Base-by-base conservation (phyloP, 92 coral and sea anemone genomes). In the Bergia sp. region DNA sequence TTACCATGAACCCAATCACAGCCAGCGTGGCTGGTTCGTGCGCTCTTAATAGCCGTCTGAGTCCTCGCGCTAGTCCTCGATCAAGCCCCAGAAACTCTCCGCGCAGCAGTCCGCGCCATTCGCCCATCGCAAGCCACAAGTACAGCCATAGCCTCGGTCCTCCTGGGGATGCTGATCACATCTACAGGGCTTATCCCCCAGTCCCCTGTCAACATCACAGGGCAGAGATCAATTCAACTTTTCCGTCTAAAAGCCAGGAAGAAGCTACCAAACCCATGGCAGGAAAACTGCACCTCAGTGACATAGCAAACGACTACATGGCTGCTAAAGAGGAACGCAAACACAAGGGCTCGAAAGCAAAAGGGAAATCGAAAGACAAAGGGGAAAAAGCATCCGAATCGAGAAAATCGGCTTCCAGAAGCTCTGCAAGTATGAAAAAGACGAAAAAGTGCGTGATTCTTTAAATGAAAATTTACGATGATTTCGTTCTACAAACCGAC, bases 1-100 rank as follows among this genome's bases (percentile, higher is more conserved):
- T 20, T n/a, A 74, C 50, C 20, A 84, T 84, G 87, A 84, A 84
- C 77, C 87, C 87, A 11, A 84, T 84, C 42, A 84, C 87, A 84
- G 37, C 87, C 3, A 84, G 87, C 65, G 87, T 84, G 11, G 87
- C 87, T 2, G 79, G 65, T 12, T 84, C 87, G 23, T 84, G 79
- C 4, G 79, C 79, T 36, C 79, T 47, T 0, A 84, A 44, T 41
- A 84, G 6, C 16, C 79, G 87, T 12, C 79, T 84, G 45, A 67
- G 87, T 38, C 82, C 82, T 47, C 82, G 67, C 41, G 67, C 82
- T 8, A 49, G 82, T 16, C 87, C 87, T 0, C 78, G 87, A 84
- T 71, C 79, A 11, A 84, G 87, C 29, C 87, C 87, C 2, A 53
- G 87, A 16, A 67, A 45, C 37, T 67, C 78, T 23, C 87, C 87